A percentile compares a stretch with the other conserved stretches of the same genome.
These are phyloP conservation scores for Neodiprion pinetum DNA, from an alignment of 1,140 invertebrate genomes.

Conservation along the genomic window DNA sequence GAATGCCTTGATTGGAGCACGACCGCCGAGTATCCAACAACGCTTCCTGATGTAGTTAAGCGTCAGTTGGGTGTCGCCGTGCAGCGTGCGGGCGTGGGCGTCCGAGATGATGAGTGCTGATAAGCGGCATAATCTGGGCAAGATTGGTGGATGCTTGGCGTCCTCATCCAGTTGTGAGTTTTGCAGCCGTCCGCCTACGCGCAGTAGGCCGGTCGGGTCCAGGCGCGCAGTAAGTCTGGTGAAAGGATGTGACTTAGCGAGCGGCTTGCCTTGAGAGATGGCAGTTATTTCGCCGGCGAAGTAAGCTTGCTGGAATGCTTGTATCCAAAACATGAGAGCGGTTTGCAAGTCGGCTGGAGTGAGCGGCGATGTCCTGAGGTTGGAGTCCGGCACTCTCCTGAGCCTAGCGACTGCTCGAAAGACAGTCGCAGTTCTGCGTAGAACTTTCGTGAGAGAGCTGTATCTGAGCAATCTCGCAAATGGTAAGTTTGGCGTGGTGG, in stretches of 20 bases:
- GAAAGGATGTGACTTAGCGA: conserved; percentile 1
- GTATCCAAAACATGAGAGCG: conserved; percentile 12
- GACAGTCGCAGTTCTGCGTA: conserved; percentile 10
- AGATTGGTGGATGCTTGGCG: conserved; percentile 35
- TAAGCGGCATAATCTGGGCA: conserved; percentile 28
- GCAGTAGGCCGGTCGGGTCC: background rate
- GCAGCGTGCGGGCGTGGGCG: conserved; percentile 38
- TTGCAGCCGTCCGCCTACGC: conserved; percentile 14
- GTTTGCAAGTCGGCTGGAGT: conserved; percentile 10
- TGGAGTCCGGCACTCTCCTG: background rate
- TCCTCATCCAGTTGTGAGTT: conserved; percentile 13
- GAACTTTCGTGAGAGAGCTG: conserved; percentile 14
- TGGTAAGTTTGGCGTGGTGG: background rate
- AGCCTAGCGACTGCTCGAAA: background rate
- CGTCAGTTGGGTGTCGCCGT: conserved; percentile 40
- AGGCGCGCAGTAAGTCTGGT: conserved; percentile 8
- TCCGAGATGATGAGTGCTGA: conserved; percentile 35
- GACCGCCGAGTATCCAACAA: conserved; percentile 37
- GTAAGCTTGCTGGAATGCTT: conserved; percentile 4
- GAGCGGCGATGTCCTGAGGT: background rate
- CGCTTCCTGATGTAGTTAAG: conserved; percentile 30
- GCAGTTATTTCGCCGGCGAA: background rate
- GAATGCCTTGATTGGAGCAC: conserved; percentile 21
- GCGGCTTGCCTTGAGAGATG: background rate
- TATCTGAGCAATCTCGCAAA: conserved; percentile 8